Base-by-base conservation (phyloP, 2,797 vertebrate species). In the Ateles fusciceps region DNA sequence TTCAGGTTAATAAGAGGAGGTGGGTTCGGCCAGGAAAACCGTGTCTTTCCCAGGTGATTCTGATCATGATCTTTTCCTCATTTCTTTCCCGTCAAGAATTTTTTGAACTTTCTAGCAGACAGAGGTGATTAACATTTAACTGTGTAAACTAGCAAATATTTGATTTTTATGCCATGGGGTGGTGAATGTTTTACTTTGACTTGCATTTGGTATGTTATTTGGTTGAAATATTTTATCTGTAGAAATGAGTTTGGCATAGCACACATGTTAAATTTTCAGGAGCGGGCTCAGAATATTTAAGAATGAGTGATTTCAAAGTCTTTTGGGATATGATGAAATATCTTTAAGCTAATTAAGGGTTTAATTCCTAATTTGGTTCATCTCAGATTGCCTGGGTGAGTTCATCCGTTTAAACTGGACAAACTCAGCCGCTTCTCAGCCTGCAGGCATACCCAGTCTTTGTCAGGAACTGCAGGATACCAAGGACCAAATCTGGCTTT, bases 181-280 rank as follows among this genome's bases (percentile, higher is more conserved):
- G 24, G 5, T 72, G 50, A 80, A 81, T 61, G 7, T 7, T 68
- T 68, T 68, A 79, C 11, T 68, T 48, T 68, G 75, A 48, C 9
- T 36, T 71, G 19, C 19, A 72, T 19, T 61, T 81, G 36, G 42
- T 72, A 46, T 83, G 33, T 55, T 50, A 44, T n/a, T 79, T 61
- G 59, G 12, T 88, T 80, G n/a, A 85, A 88, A 85, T 55, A 24
- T 95, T 95, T 75, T 85, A 19, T 50, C 44, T 89, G n/a, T 94
- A 71, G 84, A 85, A 8, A 9, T 84, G 39, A 94, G 33, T 81
- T 26, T 75, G 39, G 9, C 10, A 86, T 1, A 21, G 15, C 1
- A 46, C 26, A 39, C 2, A 11, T 71, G 3, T 26, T 80, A 55
- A 61, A 46, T 42, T 64, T 7, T 55, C 7, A 78, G 11, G 28